Conservation (phyloP, 2,888 invertebrate genomes). For the Epinotia demarniana region DNA sequence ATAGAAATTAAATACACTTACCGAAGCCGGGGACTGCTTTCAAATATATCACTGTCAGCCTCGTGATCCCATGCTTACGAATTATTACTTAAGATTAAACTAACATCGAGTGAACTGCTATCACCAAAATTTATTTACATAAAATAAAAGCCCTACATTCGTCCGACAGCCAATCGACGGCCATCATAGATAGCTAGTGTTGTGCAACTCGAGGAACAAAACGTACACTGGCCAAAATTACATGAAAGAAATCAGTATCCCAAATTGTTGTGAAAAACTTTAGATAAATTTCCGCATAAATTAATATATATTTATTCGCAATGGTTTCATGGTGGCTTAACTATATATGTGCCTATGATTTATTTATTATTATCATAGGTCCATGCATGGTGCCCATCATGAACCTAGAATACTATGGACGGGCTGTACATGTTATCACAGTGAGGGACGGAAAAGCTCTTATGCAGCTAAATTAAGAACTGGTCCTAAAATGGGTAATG, state of each 20-base stretch:
- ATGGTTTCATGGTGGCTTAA: no score
- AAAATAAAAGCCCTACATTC: conserved; percentile 55
- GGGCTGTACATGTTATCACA: no score
- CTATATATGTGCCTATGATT: no score
- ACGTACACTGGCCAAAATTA: background rate
- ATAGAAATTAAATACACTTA: conserved; percentile 63
- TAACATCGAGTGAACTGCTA: conserved; percentile 64
- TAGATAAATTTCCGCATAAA: background rate
- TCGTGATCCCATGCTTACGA: conserved; percentile 70
- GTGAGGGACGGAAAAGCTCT: no score
- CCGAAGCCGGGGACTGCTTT: conserved; percentile 68
- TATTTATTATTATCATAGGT: no score
- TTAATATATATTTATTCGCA: background rate
- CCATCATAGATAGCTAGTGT: conserved; percentile 44
- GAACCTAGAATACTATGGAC: no score
- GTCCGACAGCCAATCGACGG: conserved; percentile 44
- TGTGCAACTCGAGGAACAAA: conserved; percentile 10
- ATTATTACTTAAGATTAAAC: conserved; percentile 53
- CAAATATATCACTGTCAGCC: conserved; percentile 65
- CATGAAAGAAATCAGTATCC: background rate
- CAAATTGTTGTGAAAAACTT: conserved; percentile 1
- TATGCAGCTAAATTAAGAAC: no score
- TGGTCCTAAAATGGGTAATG: no score
- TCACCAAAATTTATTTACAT: conserved; percentile 64
- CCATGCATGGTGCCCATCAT: no score